These are phyloP conservation scores for Subacronicta megacephala DNA, from an alignment of 2,888 invertebrate species.

Conservation along the genomic window DNA sequence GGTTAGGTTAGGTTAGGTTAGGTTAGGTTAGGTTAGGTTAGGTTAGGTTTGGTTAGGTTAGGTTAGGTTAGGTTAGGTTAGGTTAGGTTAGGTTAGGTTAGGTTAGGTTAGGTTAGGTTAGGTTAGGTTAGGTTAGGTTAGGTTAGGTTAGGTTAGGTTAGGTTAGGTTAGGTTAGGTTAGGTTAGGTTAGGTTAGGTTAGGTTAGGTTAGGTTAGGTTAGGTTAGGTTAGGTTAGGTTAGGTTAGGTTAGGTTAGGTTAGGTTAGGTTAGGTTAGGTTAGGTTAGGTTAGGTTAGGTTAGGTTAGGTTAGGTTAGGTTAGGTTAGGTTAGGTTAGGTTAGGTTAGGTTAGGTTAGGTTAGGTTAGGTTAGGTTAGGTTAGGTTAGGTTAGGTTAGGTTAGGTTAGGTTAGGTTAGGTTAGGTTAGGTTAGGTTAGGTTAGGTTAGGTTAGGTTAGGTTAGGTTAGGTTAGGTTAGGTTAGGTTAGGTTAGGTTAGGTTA, in stretches of 20 bases:
- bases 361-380: constrained; percentile 48
- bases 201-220: constrained; percentile 45
- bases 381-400: constrained; percentile 46
- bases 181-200: constrained; percentile 47
- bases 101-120: constrained; percentile 6
- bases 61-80: no score
- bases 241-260: constrained; percentile 50
- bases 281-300: constrained; percentile 45
- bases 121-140: constrained; percentile 42
- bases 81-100: no score
- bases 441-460: constrained; percentile 59
- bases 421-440: constrained; percentile 52
- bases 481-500: constrained; percentile 52
- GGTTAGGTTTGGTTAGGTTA: no score
- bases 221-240: constrained; percentile 49
- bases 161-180: constrained; percentile 37
- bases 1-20: no score
- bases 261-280: constrained; percentile 50
- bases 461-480: constrained; percentile 56
- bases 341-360: constrained; percentile 50
- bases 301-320: constrained; percentile 37
- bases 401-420: constrained; percentile 46
- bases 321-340: constrained; percentile 53
- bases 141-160: constrained; percentile 41
- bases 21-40: no score